phyloP scores from a whole-genome alignment of 2,888 invertebrate species.

The Drosophila atroscutellata region DNA sequence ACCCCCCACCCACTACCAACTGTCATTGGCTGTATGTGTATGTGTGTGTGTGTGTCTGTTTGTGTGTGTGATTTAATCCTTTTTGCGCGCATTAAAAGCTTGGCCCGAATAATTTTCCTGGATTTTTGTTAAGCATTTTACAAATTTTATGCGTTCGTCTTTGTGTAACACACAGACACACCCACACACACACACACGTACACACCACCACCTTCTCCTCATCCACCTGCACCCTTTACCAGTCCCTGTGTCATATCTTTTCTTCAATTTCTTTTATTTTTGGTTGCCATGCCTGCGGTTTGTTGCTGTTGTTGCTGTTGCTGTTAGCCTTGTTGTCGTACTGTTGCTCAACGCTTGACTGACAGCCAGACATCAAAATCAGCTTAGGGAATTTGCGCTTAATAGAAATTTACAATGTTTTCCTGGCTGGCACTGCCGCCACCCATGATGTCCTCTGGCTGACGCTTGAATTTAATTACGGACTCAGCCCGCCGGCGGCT shows the following conservation, averaged over 20 bases:
- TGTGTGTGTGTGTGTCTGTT: background rate
- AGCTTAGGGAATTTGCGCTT: conserved; percentile 74
- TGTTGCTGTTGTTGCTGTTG: conserved; percentile 12
- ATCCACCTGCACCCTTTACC: too few relatives aligned
- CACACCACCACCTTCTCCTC: background rate
- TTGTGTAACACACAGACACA: background rate
- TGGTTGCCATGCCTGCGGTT: conserved; percentile 61
- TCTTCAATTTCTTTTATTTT: conserved; percentile 48
- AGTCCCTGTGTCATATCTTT: conserved; percentile 7
- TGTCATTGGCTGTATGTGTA: conserved; percentile 1
- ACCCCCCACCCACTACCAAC: background rate
- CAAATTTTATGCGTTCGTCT: conserved; percentile 57
- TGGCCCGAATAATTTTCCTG: conserved; percentile 56
- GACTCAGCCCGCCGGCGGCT: conserved; percentile 65
- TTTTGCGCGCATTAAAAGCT: conserved; percentile 73
- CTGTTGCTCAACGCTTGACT: conserved; percentile 54
- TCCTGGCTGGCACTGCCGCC: conserved; percentile 32
- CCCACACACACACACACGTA: background rate
- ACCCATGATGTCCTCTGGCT: conserved; percentile 41
- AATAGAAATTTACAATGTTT: conserved; percentile 74
- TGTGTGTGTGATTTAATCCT: conserved; percentile 59
- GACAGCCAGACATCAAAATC: conserved; percentile 76
- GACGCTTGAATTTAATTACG: conserved; percentile 71
- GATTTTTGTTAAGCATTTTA: conserved; percentile 61
- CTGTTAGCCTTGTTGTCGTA: conserved; percentile 23